A percentile compares a stretch with the other conserved stretches of the same genome.
Conservation (phyloP, 1,140 invertebrate genomes). For the Penaeus japonicus region DNA sequence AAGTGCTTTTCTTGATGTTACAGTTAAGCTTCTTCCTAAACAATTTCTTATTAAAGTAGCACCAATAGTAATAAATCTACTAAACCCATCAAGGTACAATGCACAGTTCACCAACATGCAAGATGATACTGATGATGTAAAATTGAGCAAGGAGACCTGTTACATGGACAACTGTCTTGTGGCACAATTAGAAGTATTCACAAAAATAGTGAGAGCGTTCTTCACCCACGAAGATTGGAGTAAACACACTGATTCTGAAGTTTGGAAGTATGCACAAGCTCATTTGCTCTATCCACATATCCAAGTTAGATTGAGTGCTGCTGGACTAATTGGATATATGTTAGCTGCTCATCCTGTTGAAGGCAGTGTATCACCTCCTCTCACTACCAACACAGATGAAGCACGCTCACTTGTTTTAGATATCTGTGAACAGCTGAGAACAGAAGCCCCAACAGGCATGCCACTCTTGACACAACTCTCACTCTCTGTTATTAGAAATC, state of each 20-base stretch:
- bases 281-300: slow-evolving; percentile 50
- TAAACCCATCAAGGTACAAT: slow-evolving; percentile 13
- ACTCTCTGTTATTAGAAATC: slow-evolving; percentile 50
- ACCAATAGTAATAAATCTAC: not conserved
- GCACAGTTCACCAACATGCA: not conserved
- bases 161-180: slow-evolving; percentile 41
- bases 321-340: slow-evolving; percentile 41
- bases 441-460: slow-evolving; percentile 20
- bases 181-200: slow-evolving; percentile 40
- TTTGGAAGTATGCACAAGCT: slow-evolving; percentile 46
- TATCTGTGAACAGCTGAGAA: slow-evolving; percentile 51
- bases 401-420: slow-evolving; percentile 37
- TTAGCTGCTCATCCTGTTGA: slow-evolving; percentile 52
- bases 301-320: slow-evolving; percentile 40
- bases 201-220: slow-evolving; percentile 25
- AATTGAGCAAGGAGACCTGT: slow-evolving; percentile 10
- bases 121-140: slow-evolving; percentile 12
- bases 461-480: slow-evolving; percentile 43
- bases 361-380: slow-evolving; percentile 4
- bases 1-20: slow-evolving; percentile 37
- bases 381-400: slow-evolving; percentile 8
- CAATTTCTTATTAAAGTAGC: slow-evolving; percentile 3
- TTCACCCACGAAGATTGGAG: slow-evolving; percentile 4
- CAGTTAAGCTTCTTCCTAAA: slow-evolving; percentile 17
- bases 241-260: slow-evolving; percentile 1